Conservation (phyloP, 2,888 invertebrate genomes). For the Eugnorisma glareosa region DNA sequence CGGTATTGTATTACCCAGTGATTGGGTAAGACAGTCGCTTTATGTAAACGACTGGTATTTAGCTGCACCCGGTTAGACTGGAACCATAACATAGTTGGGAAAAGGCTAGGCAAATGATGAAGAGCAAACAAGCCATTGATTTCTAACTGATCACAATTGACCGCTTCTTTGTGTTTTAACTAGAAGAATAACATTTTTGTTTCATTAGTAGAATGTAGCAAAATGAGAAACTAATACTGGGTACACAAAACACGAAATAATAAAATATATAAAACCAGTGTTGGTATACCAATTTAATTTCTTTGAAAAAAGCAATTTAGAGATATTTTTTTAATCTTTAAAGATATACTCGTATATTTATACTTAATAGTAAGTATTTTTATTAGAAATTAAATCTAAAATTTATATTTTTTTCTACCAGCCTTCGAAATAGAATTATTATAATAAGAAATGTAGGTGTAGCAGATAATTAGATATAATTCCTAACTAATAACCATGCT, state of each 20-base stretch:
- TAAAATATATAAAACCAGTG: not conserved
- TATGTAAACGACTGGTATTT: too few species aligned
- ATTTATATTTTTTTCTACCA: not conserved
- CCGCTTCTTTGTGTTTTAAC: not conserved
- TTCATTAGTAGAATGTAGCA: not conserved
- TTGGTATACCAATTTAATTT: not conserved
- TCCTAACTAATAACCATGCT: not conserved
- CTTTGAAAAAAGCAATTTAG: not conserved
- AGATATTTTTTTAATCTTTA: constrained; percentile 7
- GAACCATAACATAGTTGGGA: not conserved
- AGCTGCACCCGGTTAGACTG: too few species aligned
- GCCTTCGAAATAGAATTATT: not conserved
- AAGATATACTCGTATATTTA: not conserved
- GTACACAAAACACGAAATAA: not conserved
- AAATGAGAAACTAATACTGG: not conserved
- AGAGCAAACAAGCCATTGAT: not conserved
- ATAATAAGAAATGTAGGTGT: not conserved
- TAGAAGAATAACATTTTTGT: not conserved
- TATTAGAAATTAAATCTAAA: not conserved
- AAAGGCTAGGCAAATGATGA: not conserved
- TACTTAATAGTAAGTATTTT: not conserved
- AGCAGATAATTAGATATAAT: not conserved
- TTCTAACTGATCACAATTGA: not conserved
- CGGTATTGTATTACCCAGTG: too few species aligned
- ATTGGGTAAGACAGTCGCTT: too few species aligned